phyloP scores from a whole-genome alignment of 1,140 invertebrate genomes.

The Steinernema khuongi region DNA sequence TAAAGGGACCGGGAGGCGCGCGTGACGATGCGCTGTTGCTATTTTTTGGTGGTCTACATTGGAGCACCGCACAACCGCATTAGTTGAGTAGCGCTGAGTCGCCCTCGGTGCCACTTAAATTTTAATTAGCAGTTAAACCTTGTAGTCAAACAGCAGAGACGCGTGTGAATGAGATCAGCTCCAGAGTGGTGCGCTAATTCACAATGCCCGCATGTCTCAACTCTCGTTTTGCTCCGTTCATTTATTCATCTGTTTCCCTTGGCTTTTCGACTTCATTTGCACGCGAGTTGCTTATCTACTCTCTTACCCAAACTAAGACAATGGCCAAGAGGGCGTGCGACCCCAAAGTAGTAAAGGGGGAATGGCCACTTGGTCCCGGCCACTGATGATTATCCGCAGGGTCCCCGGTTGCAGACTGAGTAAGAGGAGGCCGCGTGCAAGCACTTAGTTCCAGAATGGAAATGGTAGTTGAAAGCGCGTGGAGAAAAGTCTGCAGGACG shows the following conservation, averaged over 20 bases:
- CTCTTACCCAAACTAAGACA: neutral
- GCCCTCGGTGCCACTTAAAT: conserved; percentile 6
- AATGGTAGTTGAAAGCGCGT: neutral
- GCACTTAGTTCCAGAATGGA: neutral
- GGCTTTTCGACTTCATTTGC: conserved; percentile 10
- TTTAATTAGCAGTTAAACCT: conserved; percentile 17
- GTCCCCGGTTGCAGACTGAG: too few relatives aligned
- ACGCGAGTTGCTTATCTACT: neutral
- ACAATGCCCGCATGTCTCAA: neutral
- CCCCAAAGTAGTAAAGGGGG: neutral
- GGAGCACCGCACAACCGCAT: neutral
- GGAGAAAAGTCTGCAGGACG: neutral
- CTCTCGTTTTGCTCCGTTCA: neutral
- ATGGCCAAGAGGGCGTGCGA: neutral
- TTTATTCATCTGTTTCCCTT: conserved; percentile 1
- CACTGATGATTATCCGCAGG: too few relatives aligned
- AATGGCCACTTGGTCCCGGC: too few relatives aligned
- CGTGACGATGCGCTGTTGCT: neutral
- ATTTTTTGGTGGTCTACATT: neutral
- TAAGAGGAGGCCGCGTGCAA: neutral
- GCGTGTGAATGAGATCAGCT: neutral
- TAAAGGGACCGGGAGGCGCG: neutral
- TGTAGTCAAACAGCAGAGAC: conserved; percentile 13
- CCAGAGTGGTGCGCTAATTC: neutral
- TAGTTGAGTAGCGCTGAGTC: neutral